Conservation (phyloP, 2,888 invertebrate species). For the Polymixis flavicincta region DNA sequence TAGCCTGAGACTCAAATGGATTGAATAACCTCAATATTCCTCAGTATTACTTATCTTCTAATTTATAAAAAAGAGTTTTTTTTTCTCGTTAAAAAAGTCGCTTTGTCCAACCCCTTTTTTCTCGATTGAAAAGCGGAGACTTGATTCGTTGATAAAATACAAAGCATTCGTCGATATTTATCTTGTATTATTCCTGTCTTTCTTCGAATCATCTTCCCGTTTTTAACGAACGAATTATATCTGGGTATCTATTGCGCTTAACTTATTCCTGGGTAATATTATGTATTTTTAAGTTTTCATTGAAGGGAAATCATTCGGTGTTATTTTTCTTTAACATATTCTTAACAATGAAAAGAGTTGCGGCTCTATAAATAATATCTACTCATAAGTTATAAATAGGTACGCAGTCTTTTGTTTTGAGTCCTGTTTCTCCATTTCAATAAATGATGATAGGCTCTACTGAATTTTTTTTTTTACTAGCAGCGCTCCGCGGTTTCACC, state of each 20-base stretch:
- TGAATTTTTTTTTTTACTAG: no score
- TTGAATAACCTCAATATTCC: constrained; percentile 81
- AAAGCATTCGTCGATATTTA: constrained; percentile 74
- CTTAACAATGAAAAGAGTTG: background rate
- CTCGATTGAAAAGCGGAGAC: constrained; percentile 72
- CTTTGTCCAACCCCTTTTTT: constrained; percentile 76
- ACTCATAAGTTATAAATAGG: background rate
- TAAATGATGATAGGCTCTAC: background rate
- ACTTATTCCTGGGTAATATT: constrained; percentile 19
- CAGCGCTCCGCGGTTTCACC: no score
- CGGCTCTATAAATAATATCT: background rate
- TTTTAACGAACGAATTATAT: constrained; percentile 64
- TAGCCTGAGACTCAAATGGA: constrained; percentile 74
- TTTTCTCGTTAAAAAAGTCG: constrained; percentile 74
- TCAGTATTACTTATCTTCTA: constrained; percentile 76
- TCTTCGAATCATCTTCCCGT: constrained; percentile 71
- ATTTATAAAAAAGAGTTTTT: constrained; percentile 74
- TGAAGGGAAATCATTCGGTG: constrained; percentile 1
- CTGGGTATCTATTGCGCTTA: constrained; percentile 50
- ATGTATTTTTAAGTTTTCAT: constrained; percentile 18
- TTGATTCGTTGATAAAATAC: constrained; percentile 82
- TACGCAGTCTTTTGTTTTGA: background rate
- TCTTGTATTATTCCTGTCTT: constrained; percentile 73
- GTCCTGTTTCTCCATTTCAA: background rate
- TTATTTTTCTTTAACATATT: constrained; percentile 16